These are phyloP conservation scores for Lytechinus variegatus DNA, from an alignment of 35 echinoderm and acorn worm species.

Conservation along the genomic window DNA sequence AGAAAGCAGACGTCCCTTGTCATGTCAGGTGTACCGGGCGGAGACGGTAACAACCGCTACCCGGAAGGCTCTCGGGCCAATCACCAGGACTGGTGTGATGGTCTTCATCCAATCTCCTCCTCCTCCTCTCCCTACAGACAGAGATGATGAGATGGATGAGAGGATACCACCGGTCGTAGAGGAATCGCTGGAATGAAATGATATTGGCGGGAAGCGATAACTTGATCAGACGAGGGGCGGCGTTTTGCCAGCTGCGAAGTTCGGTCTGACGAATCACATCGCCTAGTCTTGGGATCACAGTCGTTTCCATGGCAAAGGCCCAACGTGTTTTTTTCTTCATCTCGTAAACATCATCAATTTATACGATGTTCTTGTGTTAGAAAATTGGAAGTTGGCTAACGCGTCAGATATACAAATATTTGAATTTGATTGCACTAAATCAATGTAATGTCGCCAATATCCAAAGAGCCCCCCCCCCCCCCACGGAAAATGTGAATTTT, in stretches of 20 bases:
- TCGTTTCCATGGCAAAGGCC: background rate
- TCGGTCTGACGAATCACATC: background rate
- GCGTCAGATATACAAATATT: too few species aligned
- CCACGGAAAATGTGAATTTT: too few species aligned
- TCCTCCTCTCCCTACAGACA: background rate
- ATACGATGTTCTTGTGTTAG: too few species aligned
- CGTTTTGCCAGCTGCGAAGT: background rate
- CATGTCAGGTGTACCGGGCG: background rate
- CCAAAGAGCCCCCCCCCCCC: too few species aligned
- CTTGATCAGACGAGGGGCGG: background rate
- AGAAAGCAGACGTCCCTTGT: slow-evolving; percentile 4
- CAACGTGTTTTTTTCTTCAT: background rate
- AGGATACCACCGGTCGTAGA: background rate
- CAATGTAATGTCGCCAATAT: too few species aligned
- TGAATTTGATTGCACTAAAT: too few species aligned
- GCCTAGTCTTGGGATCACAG: background rate
- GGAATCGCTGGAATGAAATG: background rate
- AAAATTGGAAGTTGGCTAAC: too few species aligned
- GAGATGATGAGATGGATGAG: background rate
- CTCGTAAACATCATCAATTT: background rate
- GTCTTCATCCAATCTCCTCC: background rate
- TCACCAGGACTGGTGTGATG: background rate
- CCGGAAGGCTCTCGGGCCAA: background rate
- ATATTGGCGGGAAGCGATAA: slow-evolving; percentile 1
- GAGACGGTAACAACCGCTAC: background rate